These are phyloP conservation scores for Gryon sp. DNA, from an alignment of 1,140 invertebrate genomes.

Conservation along the genomic window DNA sequence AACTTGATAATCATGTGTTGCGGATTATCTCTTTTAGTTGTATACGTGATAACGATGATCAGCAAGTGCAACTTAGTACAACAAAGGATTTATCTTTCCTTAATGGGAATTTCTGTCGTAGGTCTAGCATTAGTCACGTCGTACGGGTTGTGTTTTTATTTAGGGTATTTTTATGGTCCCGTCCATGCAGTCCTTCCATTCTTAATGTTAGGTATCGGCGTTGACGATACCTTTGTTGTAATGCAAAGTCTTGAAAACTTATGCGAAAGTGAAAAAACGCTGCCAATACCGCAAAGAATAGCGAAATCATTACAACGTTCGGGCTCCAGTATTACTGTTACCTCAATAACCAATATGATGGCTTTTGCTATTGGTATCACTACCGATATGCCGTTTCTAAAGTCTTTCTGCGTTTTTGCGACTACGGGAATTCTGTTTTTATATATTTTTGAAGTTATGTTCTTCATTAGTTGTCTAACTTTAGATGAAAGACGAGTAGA, in stretches of 20 bases:
- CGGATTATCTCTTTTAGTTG: slow-evolving; percentile 80
- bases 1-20: slow-evolving; percentile 80
- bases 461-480: slow-evolving; percentile 81
- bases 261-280: slow-evolving; percentile 68
- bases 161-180: slow-evolving; percentile 81
- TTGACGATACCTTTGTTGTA: slow-evolving; percentile 81
- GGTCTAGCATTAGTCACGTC: slow-evolving; percentile 80
- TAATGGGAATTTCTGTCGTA: slow-evolving; percentile 80
- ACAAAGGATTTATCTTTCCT: slow-evolving; percentile 79
- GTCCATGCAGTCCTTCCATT: slow-evolving; percentile 82
- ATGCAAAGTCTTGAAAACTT: slow-evolving; percentile 77
- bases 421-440: slow-evolving; percentile 79
- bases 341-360: slow-evolving; percentile 84
- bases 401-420: slow-evolving; percentile 80
- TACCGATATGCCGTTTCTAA: slow-evolving; percentile 79
- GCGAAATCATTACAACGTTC: slow-evolving; percentile 80
- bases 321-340: slow-evolving; percentile 84
- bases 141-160: slow-evolving; percentile 80
- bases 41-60: slow-evolving; percentile 81
- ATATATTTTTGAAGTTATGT: slow-evolving; percentile 80
- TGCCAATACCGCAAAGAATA: slow-evolving; percentile 72
- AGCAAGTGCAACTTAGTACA: slow-evolving; percentile 81
- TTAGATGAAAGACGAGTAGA: slow-evolving; percentile 80
- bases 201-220: slow-evolving; percentile 80
- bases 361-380: slow-evolving; percentile 84